phyloP scores from a whole-genome alignment of 2,888 invertebrate species.

The Pristionchus exspectatus region DNA sequence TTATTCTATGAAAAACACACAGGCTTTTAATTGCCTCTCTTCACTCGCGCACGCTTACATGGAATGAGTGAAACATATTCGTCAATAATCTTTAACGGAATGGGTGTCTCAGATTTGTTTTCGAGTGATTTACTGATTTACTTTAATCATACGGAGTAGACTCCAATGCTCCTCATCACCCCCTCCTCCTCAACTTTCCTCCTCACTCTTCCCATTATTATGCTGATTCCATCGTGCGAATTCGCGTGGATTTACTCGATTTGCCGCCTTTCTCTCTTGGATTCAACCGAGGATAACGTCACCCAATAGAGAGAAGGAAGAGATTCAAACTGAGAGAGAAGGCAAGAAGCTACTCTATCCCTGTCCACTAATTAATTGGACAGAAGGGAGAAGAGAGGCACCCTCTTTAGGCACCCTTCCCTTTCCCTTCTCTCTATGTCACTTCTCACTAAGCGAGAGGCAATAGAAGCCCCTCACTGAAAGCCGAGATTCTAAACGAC shows the following conservation, averaged over 20 bases:
- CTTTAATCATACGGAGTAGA: neutral
- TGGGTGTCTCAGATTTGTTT: no score
- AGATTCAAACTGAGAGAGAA: constrained; percentile 38
- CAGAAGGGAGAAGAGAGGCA: neutral
- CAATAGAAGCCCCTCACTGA: constrained; percentile 23
- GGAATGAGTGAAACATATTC: no score
- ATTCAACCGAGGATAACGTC: neutral
- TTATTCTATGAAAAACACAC: no score
- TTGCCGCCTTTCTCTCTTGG: neutral
- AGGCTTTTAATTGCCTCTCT: no score
- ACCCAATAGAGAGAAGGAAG: neutral
- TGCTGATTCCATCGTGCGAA: constrained; percentile 47
- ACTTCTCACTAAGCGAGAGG: constrained; percentile 41
- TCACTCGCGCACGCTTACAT: no score
- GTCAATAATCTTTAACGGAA: no score
- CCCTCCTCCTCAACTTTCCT: neutral
- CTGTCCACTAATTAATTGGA: constrained; percentile 21
- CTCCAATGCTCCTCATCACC: neutral
- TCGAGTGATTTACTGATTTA: no score
- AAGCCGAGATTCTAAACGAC: constrained; percentile 9
- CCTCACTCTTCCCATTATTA: neutral
- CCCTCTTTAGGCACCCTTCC: neutral
- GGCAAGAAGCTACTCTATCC: constrained; percentile 9
- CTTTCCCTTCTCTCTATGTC: constrained; percentile 1
- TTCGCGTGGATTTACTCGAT: neutral